Conservation (phyloP, 2,797 vertebrate species). For the Pipistrellus pipistrellus region DNA sequence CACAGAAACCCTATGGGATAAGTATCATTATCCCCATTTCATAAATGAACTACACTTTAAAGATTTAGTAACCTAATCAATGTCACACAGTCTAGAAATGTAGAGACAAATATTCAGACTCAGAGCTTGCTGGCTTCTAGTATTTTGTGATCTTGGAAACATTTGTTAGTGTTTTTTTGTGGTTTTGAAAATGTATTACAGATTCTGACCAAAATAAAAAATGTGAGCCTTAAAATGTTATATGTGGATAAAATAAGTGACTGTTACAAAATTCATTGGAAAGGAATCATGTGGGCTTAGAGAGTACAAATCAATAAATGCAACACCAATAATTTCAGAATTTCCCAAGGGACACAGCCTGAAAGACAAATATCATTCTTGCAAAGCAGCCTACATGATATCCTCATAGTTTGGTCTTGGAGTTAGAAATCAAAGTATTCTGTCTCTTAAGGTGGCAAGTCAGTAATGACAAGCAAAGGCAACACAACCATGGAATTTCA, state of each 20-base stretch:
- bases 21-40: not conserved
- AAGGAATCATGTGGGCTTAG: constrained; percentile 34
- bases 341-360: constrained; percentile 40
- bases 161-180: constrained; percentile 1
- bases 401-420: constrained; percentile 2
- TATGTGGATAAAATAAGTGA: constrained; percentile 45
- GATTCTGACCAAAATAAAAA: constrained; percentile 50
- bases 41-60: constrained; percentile 36
- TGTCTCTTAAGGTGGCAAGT: not conserved
- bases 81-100: constrained; percentile 29
- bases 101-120: not conserved
- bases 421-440: constrained; percentile 53
- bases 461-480: not conserved
- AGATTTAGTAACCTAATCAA: constrained; percentile 1
- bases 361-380: constrained; percentile 4
- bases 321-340: constrained; percentile 6
- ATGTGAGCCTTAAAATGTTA: constrained; percentile 4
- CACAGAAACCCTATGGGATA: constrained; percentile 22
- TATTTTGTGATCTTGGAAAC: constrained; percentile 50
- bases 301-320: constrained; percentile 59
- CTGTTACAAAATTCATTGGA: constrained; percentile 26
- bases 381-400: not conserved
- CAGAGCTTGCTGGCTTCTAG: constrained; percentile 34
- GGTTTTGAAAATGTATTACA: constrained; percentile 40
- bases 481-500: not conserved